A percentile compares a stretch with the other conserved stretches of the same genome.
Evolutionary conservation across 2,113 vertebrate species (phyloP).

Genomic region (Cynoglossus semilaevis): DNA sequence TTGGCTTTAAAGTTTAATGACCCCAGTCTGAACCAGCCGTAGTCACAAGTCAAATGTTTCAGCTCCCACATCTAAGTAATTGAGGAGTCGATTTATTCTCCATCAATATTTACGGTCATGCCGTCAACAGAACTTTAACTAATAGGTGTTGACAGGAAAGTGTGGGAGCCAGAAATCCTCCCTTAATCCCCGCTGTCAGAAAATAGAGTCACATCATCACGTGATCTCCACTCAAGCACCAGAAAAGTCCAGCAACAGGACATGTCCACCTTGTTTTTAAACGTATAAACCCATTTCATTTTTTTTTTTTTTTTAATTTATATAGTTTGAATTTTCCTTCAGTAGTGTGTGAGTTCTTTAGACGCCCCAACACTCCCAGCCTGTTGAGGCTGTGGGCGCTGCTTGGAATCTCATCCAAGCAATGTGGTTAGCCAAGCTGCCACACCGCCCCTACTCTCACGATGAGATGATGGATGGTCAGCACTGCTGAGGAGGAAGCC

Average conservation of each 20-base stretch:
- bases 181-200: background rate
- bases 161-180: background rate
- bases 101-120: background rate
- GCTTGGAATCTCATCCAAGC: conserved; percentile 42
- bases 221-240: background rate
- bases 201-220: background rate
- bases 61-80: too few species aligned
- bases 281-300: conserved; percentile 5
- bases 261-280: background rate
- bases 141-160: background rate
- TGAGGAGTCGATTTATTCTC: background rate
- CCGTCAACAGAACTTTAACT: background rate
- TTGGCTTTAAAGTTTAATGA: too few species aligned
- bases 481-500: conserved; percentile 8
- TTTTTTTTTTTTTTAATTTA: background rate
- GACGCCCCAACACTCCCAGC: conserved; percentile 19
- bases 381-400: conserved; percentile 28
- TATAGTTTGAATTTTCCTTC: too few species aligned
- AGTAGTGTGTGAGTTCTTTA: background rate
- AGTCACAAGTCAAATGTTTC: too few species aligned
- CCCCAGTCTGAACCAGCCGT: too few species aligned
- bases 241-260: conserved; percentile 16
- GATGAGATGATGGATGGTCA: conserved; percentile 59
- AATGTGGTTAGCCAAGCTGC: conserved; percentile 51
- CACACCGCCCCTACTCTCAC: conserved; percentile 25